Evolutionary conservation across 1,140 invertebrate genomes (phyloP).

Genomic region (Aphelinus atriplicis): DNA sequence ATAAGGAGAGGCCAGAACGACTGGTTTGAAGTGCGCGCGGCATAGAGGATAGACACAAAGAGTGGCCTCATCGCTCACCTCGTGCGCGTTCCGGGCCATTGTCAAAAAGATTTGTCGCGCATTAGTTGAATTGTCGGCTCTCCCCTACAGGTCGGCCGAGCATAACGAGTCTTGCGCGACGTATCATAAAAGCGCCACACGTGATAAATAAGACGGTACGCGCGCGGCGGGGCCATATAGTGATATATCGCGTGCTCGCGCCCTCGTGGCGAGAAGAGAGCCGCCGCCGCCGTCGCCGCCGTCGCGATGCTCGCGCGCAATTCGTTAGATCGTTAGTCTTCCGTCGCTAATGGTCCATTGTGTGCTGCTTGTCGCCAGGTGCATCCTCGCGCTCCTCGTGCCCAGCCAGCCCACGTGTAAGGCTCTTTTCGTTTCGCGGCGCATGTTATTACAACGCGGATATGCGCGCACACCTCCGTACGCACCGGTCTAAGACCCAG

Average conservation of each 20-base stretch:
- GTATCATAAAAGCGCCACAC: constrained; percentile 9
- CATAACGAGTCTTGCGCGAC: not conserved
- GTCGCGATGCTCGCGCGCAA: not conserved
- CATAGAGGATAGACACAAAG: not conserved
- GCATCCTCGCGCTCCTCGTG: not conserved
- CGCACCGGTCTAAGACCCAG: too few relatives aligned
- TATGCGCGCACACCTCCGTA: not conserved
- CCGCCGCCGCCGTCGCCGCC: not conserved
- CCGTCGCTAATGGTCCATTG: constrained; percentile 17
- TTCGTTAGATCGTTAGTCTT: constrained; percentile 18
- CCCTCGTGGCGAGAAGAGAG: not conserved
- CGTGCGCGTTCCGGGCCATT: not conserved
- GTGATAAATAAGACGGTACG: constrained; percentile 24
- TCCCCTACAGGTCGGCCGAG: not conserved
- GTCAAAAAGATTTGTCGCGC: constrained; percentile 7
- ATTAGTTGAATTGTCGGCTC: not conserved
- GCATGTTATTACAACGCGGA: not conserved
- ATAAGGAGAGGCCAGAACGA: too few relatives aligned
- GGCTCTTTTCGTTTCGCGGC: not conserved
- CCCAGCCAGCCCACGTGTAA: not conserved
- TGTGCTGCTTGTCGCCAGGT: not conserved
- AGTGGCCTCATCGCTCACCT: not conserved
- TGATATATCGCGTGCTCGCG: not conserved
- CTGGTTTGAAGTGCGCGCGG: not conserved
- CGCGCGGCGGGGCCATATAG: not conserved